A percentile compares a stretch with the other conserved stretches of the same genome.
Evolutionary conservation across 2,113 vertebrate species (phyloP).

Genomic region (Pseudois nayaur): DNA sequence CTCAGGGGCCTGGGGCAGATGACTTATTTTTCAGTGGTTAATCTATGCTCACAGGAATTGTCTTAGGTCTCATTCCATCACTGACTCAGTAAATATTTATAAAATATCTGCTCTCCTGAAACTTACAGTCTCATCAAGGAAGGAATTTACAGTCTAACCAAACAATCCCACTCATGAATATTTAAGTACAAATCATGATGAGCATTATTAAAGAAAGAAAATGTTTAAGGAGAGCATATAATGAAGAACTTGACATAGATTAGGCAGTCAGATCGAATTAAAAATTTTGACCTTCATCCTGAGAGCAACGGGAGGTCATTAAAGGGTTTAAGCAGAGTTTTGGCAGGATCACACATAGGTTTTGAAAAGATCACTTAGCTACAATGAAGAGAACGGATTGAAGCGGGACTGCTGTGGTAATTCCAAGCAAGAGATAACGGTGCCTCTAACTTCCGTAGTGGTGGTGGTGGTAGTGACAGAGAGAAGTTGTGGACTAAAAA

Average conservation of each 20-base stretch:
- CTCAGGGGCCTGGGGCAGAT: not conserved
- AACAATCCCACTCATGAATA: constrained; percentile 14
- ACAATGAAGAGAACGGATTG: not conserved
- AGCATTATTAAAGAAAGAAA: not conserved
- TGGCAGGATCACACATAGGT: not conserved
- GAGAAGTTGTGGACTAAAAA: not conserved
- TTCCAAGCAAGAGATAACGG: not conserved
- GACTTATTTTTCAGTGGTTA: constrained; percentile 30
- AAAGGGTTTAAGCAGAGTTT: constrained; percentile 30
- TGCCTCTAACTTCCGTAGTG: not conserved
- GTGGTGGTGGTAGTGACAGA: not conserved
- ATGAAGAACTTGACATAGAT: not conserved
- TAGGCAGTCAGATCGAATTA: not conserved
- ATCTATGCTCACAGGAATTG: not conserved
- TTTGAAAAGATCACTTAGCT: constrained; percentile 35
- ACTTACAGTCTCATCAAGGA: constrained; percentile 13
- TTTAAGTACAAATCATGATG: not conserved
- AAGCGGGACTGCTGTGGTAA: not conserved
- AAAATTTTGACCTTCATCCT: not conserved
- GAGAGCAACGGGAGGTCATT: not conserved
- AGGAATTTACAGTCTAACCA: not conserved
- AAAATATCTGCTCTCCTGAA: constrained; percentile 8
- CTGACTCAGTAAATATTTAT: constrained; percentile 30
- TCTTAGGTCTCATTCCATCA: constrained; percentile 1
- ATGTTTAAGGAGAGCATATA: not conserved